Conservation (phyloP, 2,113 vertebrate genomes). For the Fukomys damarensis region DNA sequence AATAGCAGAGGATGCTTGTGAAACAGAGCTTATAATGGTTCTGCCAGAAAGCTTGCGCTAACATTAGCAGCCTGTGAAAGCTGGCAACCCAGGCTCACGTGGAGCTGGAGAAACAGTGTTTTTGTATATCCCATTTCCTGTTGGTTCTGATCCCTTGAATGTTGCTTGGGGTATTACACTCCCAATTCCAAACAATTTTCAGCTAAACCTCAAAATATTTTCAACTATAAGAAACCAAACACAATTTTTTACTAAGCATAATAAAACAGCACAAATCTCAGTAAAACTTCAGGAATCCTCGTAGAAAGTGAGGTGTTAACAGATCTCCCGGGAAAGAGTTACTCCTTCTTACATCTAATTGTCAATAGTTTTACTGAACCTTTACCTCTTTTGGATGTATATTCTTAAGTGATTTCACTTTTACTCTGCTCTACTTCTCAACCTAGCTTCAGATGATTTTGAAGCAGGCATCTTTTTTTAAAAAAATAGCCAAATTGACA, state of each 20-base stretch:
- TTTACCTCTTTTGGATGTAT: neutral
- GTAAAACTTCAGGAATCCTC: conserved; percentile 43
- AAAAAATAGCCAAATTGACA: conserved; percentile 69
- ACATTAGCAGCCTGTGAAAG: conserved; percentile 70
- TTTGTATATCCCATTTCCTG: conserved; percentile 66
- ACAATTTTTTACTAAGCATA: conserved; percentile 65
- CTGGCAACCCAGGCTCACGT: conserved; percentile 73
- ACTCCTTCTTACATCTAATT: neutral
- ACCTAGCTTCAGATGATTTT: conserved; percentile 10
- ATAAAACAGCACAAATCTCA: conserved; percentile 61
- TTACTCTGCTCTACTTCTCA: neutral
- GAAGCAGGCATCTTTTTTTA: conserved; percentile 42
- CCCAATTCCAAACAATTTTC: conserved; percentile 77
- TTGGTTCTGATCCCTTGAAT: conserved; percentile 74
- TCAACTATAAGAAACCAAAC: conserved; percentile 69
- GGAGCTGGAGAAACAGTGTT: conserved; percentile 60
- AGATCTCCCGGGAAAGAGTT: neutral
- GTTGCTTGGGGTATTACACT: conserved; percentile 67
- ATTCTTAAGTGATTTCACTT: neutral
- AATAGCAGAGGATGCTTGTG: conserved; percentile 63
- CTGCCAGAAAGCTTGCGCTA: conserved; percentile 70
- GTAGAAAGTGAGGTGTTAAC: conserved; percentile 31
- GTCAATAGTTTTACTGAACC: neutral
- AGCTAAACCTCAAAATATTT: conserved; percentile 80
- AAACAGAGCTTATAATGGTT: conserved; percentile 60